Evolutionary conservation across 1,140 invertebrate genomes (phyloP).

Genomic region (Dryas iulia): DNA sequence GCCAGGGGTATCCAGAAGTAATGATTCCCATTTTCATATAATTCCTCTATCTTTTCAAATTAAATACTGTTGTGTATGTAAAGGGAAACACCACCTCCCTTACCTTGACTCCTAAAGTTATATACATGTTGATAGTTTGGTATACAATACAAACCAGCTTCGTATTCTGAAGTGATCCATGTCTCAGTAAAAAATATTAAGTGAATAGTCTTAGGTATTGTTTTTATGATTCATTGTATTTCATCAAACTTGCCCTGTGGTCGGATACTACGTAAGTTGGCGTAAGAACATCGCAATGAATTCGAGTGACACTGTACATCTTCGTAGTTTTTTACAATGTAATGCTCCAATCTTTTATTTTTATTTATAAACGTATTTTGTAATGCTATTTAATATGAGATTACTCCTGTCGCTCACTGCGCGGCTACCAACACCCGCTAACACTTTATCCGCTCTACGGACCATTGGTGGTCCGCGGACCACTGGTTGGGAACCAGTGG

Average conservation of each 20-base stretch:
- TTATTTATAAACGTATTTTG: not conserved
- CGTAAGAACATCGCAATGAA: conserved; percentile 30
- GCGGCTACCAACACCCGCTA: too few relatives aligned
- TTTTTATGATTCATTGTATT: conserved; percentile 35
- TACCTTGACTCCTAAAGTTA: conserved; percentile 27
- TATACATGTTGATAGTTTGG: conserved; percentile 33
- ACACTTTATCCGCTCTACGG: too few relatives aligned
- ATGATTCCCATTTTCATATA: conserved; percentile 28
- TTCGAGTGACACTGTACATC: conserved; percentile 12
- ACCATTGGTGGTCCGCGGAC: too few relatives aligned
- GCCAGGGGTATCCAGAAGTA: conserved; percentile 40
- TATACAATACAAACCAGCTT: conserved; percentile 27
- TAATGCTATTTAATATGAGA: too few relatives aligned
- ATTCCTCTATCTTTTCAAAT: conserved; percentile 20
- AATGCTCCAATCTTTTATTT: not conserved
- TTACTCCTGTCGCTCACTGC: too few relatives aligned
- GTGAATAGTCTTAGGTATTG: conserved; percentile 23
- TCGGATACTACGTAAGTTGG: conserved; percentile 32
- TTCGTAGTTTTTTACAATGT: conserved; percentile 30
- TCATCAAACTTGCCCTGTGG: conserved; percentile 31
- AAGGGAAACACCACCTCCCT: conserved; percentile 30
- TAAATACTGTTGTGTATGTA: conserved; percentile 31
- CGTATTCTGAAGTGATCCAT: conserved; percentile 29
- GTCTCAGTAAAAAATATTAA: conserved; percentile 36
- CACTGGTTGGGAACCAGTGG: too few relatives aligned